phyloP scores from a whole-genome alignment of 2,888 invertebrate genomes.

The Gnatocerus cornutus region DNA sequence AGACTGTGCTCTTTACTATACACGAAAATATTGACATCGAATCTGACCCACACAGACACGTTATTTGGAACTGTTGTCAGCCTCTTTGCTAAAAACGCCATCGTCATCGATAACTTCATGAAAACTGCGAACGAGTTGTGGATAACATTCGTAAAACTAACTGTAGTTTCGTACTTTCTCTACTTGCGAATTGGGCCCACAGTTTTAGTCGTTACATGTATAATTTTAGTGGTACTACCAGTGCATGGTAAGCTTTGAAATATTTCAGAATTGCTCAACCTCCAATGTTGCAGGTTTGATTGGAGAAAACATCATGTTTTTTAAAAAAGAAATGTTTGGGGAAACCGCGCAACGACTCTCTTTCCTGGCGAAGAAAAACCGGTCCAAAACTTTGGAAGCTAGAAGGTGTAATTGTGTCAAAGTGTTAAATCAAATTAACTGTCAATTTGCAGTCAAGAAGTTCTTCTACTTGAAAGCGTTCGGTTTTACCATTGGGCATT shows the following conservation, averaged over 20 bases:
- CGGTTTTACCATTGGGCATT: neutral
- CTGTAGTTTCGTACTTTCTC: neutral
- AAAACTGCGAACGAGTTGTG: slow-evolving; percentile 1
- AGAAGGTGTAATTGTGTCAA: neutral
- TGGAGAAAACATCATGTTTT: neutral
- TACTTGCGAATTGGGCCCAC: neutral
- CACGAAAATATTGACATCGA: neutral
- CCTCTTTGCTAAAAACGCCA: neutral
- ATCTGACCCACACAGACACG: neutral
- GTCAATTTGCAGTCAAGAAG: slow-evolving; percentile 6
- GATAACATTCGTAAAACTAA: neutral
- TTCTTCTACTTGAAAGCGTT: neutral
- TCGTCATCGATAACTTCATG: neutral
- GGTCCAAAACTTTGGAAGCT: no score
- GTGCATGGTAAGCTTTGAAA: neutral
- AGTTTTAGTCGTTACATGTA: neutral
- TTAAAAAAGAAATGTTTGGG: neutral
- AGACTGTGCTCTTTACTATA: neutral
- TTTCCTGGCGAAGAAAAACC: no score
- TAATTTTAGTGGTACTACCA: neutral
- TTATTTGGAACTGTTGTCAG: neutral
- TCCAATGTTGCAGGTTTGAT: neutral
- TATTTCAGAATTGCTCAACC: no score
- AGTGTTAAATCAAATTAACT: neutral
- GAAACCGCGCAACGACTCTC: neutral